Evolutionary conservation across 2,113 vertebrate species (phyloP), one percentile per base, ranked within the genome.

Genomic region (Lycaon pictus): DNA sequence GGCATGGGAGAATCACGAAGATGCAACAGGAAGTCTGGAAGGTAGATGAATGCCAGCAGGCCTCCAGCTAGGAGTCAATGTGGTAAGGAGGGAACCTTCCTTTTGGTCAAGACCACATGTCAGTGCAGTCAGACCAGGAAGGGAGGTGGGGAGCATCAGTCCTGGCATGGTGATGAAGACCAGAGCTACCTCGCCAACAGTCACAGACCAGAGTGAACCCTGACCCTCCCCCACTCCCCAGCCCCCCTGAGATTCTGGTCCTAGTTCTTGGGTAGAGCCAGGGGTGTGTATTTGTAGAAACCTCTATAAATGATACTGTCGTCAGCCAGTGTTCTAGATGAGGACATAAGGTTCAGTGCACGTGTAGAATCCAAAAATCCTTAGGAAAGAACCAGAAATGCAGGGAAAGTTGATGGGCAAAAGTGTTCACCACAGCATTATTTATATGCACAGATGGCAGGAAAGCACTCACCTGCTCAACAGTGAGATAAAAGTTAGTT

Each of bases 151-250:
- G 23, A 20, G 4, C 11, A 2, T 63, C 11, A 1, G 60, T 71
- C 29, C 12, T 1, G 23, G 22, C 9, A 7, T 10, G 11, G 7
- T 62, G 48, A 11, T 62, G 23, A 48, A 35, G 72, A 15, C 22
- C 58, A 81, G 37, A 71, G 83, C n/a, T 71, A 19, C 43, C 43
- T 43, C 1, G 43, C 43, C 43, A 43, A 6, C 37, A 43, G 37
- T 43, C 37, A 43, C 37, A 43, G 37, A 43, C 63, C 7, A 7
- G 55, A 51, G 25, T 9, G 48, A 83, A 4, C 19, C 4, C 51
- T 13, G 0, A 4, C 1, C 10, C 43, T 5, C 11, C 1, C 22
- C 62, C 6, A 2, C 11, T 1, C 22, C 62, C 8, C 17, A 37
- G 37, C 10, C 11, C 1, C 22, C 62, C 8, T 13, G 56, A 90